These are phyloP conservation scores for Callimorpha dominula DNA, from an alignment of 2,888 invertebrate genomes.

Conservation along the genomic window DNA sequence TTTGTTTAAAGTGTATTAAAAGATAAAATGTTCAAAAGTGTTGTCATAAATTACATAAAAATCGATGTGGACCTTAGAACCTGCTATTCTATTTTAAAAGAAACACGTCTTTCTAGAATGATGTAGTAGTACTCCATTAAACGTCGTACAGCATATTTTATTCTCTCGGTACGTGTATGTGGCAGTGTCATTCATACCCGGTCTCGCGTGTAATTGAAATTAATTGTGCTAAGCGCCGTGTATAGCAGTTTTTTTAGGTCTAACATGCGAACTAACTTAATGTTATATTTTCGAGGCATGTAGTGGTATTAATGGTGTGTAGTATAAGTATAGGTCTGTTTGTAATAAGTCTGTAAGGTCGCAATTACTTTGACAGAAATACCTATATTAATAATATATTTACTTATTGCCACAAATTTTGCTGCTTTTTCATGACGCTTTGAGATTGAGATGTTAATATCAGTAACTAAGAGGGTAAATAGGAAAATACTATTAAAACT, in stretches of 20 bases:
- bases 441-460: no score
- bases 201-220: constrained; percentile 53
- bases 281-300: background rate
- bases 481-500: no score
- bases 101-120: background rate
- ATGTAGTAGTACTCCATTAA: background rate
- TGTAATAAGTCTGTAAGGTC: background rate
- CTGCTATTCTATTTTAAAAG: background rate
- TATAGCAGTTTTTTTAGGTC: constrained; percentile 19
- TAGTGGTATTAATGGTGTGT: background rate
- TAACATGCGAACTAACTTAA: constrained; percentile 22
- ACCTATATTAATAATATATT: no score
- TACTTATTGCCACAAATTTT: no score
- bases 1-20: no score
- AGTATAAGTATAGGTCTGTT: background rate
- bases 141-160: background rate
- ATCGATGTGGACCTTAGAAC: no score
- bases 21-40: no score
- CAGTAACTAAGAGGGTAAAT: no score
- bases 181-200: constrained; percentile 28
- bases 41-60: no score
- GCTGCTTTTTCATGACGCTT: no score
- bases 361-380: no score
- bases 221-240: constrained; percentile 46
- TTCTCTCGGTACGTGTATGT: constrained; percentile 11